Evolutionary conservation across 2,113 vertebrate genomes (phyloP).

Genomic region (Rostratula benghalensis): DNA sequence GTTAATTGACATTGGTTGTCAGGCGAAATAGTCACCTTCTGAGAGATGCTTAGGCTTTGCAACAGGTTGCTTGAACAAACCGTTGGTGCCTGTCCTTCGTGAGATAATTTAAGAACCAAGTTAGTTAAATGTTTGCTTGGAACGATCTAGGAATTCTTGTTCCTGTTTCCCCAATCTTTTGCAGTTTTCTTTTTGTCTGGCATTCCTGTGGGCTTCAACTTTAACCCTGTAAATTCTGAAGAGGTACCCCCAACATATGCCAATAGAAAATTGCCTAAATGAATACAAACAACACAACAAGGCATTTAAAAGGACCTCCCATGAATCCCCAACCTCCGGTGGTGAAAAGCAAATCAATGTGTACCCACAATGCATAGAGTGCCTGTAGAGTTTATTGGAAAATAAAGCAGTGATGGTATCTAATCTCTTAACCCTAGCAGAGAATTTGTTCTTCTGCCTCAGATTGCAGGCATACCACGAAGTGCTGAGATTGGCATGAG

Average conservation of each 20-base stretch:
- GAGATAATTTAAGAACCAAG: background rate
- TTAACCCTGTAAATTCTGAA: background rate
- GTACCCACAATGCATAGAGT: background rate
- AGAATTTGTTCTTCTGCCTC: background rate
- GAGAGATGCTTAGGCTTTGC: background rate
- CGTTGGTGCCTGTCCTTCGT: rapidly evolving
- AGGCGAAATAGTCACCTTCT: background rate
- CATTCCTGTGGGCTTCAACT: background rate
- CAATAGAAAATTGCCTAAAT: background rate
- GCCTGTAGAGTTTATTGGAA: conserved; percentile 14
- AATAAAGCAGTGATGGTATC: background rate
- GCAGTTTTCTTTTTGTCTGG: background rate
- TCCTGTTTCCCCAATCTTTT: background rate
- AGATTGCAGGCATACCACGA: background rate
- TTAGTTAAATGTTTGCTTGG: background rate
- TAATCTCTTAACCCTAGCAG: conserved; percentile 19
- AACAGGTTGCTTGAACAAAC: background rate
- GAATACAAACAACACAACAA: background rate
- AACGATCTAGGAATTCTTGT: background rate
- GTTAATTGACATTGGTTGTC: background rate
- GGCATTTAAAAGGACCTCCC: conserved; percentile 27
- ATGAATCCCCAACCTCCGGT: background rate
- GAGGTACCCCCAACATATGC: background rate
- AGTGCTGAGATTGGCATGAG: conserved; percentile 8
- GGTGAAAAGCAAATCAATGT: background rate